Evolutionary conservation across 2,797 vertebrate genomes (phyloP).

Genomic region (Anolis apletophallus): DNA sequence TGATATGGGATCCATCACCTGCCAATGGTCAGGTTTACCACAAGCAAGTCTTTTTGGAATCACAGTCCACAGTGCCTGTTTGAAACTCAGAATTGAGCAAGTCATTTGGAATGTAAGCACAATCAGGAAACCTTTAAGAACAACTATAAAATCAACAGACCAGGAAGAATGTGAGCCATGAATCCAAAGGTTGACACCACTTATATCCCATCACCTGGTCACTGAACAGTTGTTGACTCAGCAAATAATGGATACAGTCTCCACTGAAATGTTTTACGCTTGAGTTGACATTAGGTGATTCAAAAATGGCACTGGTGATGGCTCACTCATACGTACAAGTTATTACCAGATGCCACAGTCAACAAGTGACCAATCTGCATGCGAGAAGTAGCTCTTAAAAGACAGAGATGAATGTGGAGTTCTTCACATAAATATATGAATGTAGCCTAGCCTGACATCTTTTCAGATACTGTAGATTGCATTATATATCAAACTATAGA

Average conservation of each 20-base stretch:
- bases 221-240: background rate
- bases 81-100: background rate
- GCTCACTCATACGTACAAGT: background rate
- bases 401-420: background rate
- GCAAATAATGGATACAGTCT: background rate
- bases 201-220: constrained; percentile 13
- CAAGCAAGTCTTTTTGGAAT: background rate
- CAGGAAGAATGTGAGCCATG: constrained; percentile 4
- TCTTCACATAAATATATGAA: background rate
- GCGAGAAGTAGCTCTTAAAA: background rate
- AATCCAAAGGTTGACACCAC: constrained; percentile 1
- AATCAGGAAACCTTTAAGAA: background rate
- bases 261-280: background rate
- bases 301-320: background rate
- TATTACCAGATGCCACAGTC: background rate
- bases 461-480: background rate
- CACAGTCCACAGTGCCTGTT: background rate
- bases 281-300: background rate
- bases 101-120: constrained; percentile 11
- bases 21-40: background rate
- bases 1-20: too few relatives aligned
- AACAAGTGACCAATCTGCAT: background rate
- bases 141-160: constrained; percentile 11
- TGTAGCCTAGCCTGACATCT: background rate
- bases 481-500: constrained; percentile 8